Base-by-base conservation (phyloP, 2,888 invertebrate genomes). In the Drosophila neutralis region DNA sequence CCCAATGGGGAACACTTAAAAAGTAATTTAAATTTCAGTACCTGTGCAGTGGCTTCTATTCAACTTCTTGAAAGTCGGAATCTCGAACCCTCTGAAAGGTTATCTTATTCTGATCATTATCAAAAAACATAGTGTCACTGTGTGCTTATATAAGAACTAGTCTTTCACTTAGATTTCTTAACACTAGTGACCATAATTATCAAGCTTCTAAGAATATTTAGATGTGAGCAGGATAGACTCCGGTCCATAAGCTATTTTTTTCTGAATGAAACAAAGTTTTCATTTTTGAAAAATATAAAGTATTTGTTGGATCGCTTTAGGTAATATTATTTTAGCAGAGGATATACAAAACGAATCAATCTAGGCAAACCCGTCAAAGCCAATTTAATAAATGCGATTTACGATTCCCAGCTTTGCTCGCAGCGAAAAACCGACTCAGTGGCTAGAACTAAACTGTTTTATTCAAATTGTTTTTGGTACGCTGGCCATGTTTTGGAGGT, bases 401-500 rank as follows among this genome's bases (percentile, higher is more conserved):
- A 24, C 33, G 45, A 27, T 18, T 58, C 24, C 31, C 24, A 18
- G 40, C 21, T 21, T 15, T 11, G 36, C 38, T 52, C 36, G 4
- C 13, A 61, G 35, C 31, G 6, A 18, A 29, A 29, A 29, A 6
- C 24, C 7, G 31, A n/a, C 15, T 51, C 31, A 51, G n/a, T 49
- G 49, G 36, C 53, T 53, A 40, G 8, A 53, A 56, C 35, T 35
- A 33, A 69, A 52, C 57, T 59, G 57, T 40, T 38, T 68, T 27
- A 38, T 54, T 62, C 49, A 48, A 59, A 54, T 68, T 45, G 58
- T 49, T 57, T 64, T 45, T 42, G 33, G 13, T 58, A 29, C 52
- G 29, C 31, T 18, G 33, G 18, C 49, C 63, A 62, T 49, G 53
- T 53, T 68, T 65, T 65, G 53, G 45, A 74, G 59, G 74, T 74